Evolutionary conservation across 2,888 invertebrate genomes (phyloP), one percentile per base, ranked within the genome.

Genomic region (Xestobium rufovillosum): DNA sequence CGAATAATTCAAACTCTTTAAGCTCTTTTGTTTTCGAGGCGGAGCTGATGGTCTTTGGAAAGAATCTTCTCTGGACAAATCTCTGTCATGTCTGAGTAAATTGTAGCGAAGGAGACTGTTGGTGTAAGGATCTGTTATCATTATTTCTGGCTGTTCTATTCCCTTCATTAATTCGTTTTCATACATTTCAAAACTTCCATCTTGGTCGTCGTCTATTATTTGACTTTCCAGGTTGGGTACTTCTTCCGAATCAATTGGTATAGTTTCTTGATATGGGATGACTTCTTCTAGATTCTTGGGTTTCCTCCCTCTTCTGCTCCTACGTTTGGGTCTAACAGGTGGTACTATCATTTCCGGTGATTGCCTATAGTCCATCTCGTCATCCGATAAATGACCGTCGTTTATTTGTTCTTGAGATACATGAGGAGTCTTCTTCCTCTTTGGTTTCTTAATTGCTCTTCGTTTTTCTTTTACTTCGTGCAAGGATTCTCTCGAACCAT

Each of bases 241-340:
- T 10, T 26, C 38, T 6, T 36, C 37, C 4, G 16, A 34, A 14
- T 57, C 53, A 11, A 55, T 44, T 2, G 51, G 38, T 16, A 60
- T 56, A 0, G 61, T 61, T 48, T 57, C 57, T 38, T 67, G 58
- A 42, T 58, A 71, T 34, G 68, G 68, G 42, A 67, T 62, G 27
- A 66, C 59, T 27, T 64, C 59, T 14, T 45, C 29, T 6, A 23
- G 27, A 11, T 41, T 36, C 10, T 47, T 46, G 2, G 36, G 28
- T 26, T 49, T 44, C 33, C 45, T 55, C 14, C 31, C 43, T 31
- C 53, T 53, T 41, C 71, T 69, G 49, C 73, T 75, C 23, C 69
- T 69, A 47, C 75, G 63, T 36, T 70, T 73, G 12, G 76, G 76
- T 44, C 75, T 64, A 9, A 72, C 68, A 4, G 76, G 75, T 12